Evolutionary conservation across 2,113 vertebrate species (phyloP).

Genomic region (Saguinus midas): DNA sequence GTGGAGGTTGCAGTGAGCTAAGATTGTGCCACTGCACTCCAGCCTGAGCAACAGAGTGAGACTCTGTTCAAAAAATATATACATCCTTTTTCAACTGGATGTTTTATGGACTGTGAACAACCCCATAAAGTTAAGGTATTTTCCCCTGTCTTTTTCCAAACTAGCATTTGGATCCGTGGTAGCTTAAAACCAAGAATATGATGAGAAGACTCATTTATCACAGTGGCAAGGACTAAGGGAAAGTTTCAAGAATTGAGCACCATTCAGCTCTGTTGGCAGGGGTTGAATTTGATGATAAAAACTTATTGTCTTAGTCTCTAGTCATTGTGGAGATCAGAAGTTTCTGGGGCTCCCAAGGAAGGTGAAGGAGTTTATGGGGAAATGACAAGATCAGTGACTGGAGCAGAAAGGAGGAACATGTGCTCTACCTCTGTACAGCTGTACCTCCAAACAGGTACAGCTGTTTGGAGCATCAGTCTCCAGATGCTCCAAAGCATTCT

Average conservation of each 20-base stretch:
- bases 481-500: no score
- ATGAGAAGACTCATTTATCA: neutral
- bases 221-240: neutral
- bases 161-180: conserved; percentile 31
- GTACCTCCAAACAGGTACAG: no score
- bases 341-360: neutral
- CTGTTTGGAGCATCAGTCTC: neutral
- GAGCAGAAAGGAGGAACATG: neutral
- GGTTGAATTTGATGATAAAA: neutral
- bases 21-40: no score
- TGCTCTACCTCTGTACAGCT: neutral
- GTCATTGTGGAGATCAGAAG: neutral
- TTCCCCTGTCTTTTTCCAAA: conserved; percentile 51
- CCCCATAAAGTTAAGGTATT: conserved; percentile 59
- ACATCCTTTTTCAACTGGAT: conserved; percentile 40
- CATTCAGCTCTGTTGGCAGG: neutral
- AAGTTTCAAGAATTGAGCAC: neutral
- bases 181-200: neutral
- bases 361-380: neutral
- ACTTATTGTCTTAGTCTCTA: neutral
- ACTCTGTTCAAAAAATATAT: neutral
- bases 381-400: no score
- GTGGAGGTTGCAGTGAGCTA: no score
- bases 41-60: no score
- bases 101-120: conserved; percentile 58